phyloP scores from a whole-genome alignment of 1,140 invertebrate genomes.

The Popillia japonica region DNA sequence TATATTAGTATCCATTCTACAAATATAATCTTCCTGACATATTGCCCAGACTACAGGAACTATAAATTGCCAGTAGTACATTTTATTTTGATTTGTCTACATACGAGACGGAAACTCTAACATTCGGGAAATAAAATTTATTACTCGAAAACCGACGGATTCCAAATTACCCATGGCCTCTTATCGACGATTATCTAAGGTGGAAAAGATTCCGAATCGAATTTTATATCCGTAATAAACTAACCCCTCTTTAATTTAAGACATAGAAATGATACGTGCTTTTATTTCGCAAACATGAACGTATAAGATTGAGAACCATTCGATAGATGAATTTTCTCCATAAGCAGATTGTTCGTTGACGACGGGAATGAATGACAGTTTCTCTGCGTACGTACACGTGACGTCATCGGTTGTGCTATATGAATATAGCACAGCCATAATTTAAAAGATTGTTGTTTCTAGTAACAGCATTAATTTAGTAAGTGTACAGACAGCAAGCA shows the following conservation, averaged over 20 bases:
- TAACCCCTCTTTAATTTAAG: constrained; percentile 35
- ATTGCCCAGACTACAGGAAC: neutral
- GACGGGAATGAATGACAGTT: neutral
- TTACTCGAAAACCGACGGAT: constrained; percentile 12
- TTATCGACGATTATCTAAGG: constrained; percentile 24
- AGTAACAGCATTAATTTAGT: no score
- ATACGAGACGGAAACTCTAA: neutral
- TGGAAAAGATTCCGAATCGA: constrained; percentile 25
- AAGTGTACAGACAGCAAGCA: no score
- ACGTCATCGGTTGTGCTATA: no score
- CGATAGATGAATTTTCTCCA: neutral
- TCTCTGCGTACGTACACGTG: no score
- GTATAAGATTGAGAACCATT: neutral
- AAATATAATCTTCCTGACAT: neutral
- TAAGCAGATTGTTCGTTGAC: neutral
- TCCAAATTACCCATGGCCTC: constrained; percentile 14
- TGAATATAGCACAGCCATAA: no score
- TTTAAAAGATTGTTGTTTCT: no score
- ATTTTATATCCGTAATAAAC: constrained; percentile 34
- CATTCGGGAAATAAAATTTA: constrained; percentile 8
- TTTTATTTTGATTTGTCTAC: constrained; percentile 18
- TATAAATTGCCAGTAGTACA: neutral
- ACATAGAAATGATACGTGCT: constrained; percentile 38
- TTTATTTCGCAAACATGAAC: constrained; percentile 34
- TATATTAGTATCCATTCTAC: no score